Conservation (phyloP, 2,888 invertebrate species). For the Drosophila histrio region DNA sequence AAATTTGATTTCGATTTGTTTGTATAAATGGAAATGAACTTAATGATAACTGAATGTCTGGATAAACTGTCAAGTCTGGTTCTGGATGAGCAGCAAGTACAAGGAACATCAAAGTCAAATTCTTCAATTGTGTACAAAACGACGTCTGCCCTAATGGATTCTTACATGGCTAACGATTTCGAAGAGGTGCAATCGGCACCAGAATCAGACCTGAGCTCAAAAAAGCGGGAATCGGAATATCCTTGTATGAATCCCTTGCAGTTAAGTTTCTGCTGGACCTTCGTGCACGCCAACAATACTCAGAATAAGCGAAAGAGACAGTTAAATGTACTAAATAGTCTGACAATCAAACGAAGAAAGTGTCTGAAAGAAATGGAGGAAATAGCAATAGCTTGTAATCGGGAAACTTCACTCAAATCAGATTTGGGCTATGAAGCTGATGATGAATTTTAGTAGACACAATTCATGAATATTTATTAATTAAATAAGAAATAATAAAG, state of each 20-base stretch:
- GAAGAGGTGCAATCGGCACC: conserved; percentile 21
- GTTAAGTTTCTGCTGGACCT: conserved; percentile 5
- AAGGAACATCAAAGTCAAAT: neutral
- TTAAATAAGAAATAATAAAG: neutral
- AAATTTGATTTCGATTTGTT: neutral
- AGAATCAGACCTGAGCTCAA: neutral
- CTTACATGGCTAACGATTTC: neutral
- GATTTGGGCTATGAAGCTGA: conserved; percentile 38
- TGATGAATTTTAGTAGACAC: too few relatives aligned
- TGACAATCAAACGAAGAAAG: conserved; percentile 6
- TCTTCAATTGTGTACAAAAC: neutral
- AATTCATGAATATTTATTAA: neutral
- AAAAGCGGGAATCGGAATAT: neutral
- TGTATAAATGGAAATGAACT: conserved; percentile 11
- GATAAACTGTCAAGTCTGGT: conserved; percentile 5
- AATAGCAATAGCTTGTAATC: rapidly evolving
- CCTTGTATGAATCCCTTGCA: neutral
- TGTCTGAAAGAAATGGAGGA: neutral
- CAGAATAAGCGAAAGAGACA: conserved; percentile 16
- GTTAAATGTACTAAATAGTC: neutral
- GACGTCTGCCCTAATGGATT: neutral
- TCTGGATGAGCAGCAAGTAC: neutral
- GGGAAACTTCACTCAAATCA: neutral
- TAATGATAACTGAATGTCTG: neutral
- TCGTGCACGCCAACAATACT: neutral